Percentiles rank a stretch among this genome's conserved stretches.
Conservation (phyloP, 2,797 vertebrate genomes). For the Saguinus oedipus region DNA sequence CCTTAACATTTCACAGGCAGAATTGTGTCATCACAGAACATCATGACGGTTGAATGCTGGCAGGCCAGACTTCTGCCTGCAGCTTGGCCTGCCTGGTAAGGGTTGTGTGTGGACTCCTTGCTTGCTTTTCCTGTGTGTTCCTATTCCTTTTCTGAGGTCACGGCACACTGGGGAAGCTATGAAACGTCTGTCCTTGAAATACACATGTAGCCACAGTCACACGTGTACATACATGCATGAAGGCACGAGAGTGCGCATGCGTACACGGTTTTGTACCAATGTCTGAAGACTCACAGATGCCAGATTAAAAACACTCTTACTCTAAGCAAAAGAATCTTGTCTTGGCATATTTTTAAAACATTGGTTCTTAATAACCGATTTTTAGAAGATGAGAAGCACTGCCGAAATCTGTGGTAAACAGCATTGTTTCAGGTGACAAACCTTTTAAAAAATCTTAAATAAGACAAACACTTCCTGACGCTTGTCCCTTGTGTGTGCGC, state of each 20-base stretch:
- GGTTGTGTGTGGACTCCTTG: neutral
- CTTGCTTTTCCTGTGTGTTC: neutral
- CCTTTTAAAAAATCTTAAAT: neutral
- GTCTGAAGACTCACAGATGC: neutral
- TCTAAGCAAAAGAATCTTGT: neutral
- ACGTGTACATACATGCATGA: neutral
- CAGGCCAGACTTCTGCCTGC: neutral
- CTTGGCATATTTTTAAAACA: neutral
- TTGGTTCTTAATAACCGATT: neutral
- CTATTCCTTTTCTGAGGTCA: neutral
- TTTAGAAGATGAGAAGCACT: neutral
- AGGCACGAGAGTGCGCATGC: too few relatives aligned
- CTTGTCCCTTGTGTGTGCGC: neutral
- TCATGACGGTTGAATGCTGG: neutral
- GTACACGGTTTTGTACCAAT: neutral
- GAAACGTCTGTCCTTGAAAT: neutral
- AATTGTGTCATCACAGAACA: neutral
- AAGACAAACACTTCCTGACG: neutral
- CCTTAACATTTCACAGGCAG: neutral
- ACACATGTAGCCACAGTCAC: neutral
- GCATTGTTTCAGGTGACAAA: neutral
- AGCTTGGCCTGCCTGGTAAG: neutral
- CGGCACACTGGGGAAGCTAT: neutral
- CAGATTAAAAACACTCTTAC: neutral
- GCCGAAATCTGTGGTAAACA: neutral